These are phyloP conservation scores for Sympetrum striolatum DNA, from an alignment of 2,888 invertebrate species.

Conservation along the genomic window DNA sequence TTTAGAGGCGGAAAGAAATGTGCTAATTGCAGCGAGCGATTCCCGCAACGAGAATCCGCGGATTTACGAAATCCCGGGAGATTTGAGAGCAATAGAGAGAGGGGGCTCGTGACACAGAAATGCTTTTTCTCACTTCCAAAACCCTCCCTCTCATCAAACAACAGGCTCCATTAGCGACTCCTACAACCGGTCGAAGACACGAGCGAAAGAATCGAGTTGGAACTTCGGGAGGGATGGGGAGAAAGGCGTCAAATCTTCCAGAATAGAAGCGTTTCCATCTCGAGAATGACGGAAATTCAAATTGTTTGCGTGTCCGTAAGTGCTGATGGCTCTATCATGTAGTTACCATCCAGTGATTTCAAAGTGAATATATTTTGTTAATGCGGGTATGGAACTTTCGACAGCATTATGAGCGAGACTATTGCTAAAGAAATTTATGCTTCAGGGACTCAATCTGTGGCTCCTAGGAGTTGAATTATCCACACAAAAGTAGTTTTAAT, in stretches of 20 bases:
- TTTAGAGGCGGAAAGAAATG: neutral
- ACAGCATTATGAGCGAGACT: too few species aligned
- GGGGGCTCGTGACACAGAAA: neutral
- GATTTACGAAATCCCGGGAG: neutral
- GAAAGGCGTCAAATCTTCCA: neutral
- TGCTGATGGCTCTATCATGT: too few species aligned
- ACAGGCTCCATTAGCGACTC: neutral
- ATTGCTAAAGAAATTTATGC: too few species aligned
- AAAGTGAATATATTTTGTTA: too few species aligned
- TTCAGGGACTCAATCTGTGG: too few species aligned
- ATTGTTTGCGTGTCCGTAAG: too few species aligned
- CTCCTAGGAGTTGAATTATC: too few species aligned
- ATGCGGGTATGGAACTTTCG: too few species aligned
- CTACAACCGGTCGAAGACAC: neutral
- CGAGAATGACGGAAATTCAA: too few species aligned
- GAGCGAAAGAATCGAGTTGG: neutral
- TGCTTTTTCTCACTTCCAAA: neutral
- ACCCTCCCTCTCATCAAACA: neutral
- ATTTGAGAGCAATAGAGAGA: neutral
- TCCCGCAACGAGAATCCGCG: neutral
- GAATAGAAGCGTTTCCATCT: too few species aligned
- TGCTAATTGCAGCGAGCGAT: neutral
- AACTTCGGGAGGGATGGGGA: neutral
- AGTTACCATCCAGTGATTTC: too few species aligned
- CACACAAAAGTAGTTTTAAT: too few species aligned